Conservation (phyloP, 1,140 invertebrate species). For the Grapholita molesta region DNA sequence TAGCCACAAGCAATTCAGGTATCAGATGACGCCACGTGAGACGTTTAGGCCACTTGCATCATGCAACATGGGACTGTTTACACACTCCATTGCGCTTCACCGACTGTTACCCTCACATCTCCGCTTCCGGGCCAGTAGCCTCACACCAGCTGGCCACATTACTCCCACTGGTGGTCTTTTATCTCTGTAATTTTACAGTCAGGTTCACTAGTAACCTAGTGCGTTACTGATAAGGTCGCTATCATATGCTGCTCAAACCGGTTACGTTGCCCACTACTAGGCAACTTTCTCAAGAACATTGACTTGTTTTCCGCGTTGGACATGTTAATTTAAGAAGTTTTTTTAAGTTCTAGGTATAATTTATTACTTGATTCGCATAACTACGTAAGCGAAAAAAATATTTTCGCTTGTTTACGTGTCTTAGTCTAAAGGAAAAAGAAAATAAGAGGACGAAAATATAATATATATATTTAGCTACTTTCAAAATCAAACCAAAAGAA, state of each 20-base stretch:
- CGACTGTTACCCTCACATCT: slow-evolving; percentile 56
- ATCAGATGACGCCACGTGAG: slow-evolving; percentile 47
- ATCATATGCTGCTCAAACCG: slow-evolving; percentile 48
- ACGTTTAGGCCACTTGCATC: slow-evolving; percentile 25
- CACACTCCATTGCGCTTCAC: slow-evolving; percentile 50
- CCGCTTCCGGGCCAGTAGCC: slow-evolving; percentile 54
- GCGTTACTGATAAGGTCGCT: slow-evolving; percentile 41
- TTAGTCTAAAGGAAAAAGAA: too few relatives aligned
- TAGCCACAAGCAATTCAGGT: slow-evolving; percentile 27
- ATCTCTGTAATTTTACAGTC: slow-evolving; percentile 13
- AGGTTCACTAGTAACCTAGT: slow-evolving; percentile 47
- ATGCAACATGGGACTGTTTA: slow-evolving; percentile 54
- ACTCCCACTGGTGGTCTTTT: neutral
- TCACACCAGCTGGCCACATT: slow-evolving; percentile 35
- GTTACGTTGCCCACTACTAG: slow-evolving; percentile 39
- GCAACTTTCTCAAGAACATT: slow-evolving; percentile 53
- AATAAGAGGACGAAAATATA: too few relatives aligned
- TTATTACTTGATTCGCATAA: slow-evolving; percentile 26
- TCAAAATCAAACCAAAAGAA: neutral
- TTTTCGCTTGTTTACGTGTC: slow-evolving; percentile 11
- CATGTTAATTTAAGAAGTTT: neutral
- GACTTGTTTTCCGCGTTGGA: slow-evolving; percentile 31
- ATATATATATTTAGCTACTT: too few relatives aligned
- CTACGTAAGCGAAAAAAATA: slow-evolving; percentile 41
- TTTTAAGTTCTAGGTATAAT: neutral